Conservation (phyloP, 2,888 invertebrate genomes). For the Euproctis similis region DNA sequence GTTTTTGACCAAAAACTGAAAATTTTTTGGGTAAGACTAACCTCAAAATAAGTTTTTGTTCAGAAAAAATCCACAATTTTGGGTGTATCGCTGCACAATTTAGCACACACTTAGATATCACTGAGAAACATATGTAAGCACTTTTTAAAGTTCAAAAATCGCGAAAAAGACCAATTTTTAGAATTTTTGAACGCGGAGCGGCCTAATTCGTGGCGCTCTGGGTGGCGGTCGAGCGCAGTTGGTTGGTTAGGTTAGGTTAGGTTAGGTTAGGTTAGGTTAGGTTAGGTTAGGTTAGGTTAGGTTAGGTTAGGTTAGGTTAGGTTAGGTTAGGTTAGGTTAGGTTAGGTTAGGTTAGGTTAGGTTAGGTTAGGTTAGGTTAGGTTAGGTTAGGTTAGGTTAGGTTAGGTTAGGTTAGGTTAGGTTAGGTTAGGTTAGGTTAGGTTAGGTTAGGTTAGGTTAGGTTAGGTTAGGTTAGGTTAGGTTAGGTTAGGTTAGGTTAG, state of each 20-base stretch:
- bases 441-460: slow-evolving; percentile 9
- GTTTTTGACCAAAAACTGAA: too few relatives aligned
- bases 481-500: slow-evolving; percentile 7
- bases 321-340: slow-evolving; percentile 21
- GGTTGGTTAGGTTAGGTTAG: slow-evolving; percentile 7
- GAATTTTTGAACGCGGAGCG: too few relatives aligned
- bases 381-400: slow-evolving; percentile 11
- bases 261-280: slow-evolving; percentile 18
- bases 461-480: slow-evolving; percentile 8
- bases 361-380: slow-evolving; percentile 3
- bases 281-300: slow-evolving; percentile 10
- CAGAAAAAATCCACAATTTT: too few relatives aligned
- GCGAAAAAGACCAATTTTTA: too few relatives aligned
- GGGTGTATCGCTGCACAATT: too few relatives aligned
- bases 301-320: slow-evolving; percentile 17
- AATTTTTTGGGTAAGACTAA: too few relatives aligned
- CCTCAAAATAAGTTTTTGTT: too few relatives aligned
- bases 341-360: slow-evolving; percentile 11
- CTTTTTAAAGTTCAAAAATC: too few relatives aligned
- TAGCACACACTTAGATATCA: too few relatives aligned
- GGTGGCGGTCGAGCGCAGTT: too few relatives aligned
- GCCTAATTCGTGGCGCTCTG: too few relatives aligned
- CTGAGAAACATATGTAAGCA: too few relatives aligned
- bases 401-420: slow-evolving; percentile 10
- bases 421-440: slow-evolving; percentile 8